Percentiles rank a stretch among this genome's conserved stretches.
Evolutionary conservation across 2,113 vertebrate species (phyloP).

Genomic region (Syrmaticus mikado): DNA sequence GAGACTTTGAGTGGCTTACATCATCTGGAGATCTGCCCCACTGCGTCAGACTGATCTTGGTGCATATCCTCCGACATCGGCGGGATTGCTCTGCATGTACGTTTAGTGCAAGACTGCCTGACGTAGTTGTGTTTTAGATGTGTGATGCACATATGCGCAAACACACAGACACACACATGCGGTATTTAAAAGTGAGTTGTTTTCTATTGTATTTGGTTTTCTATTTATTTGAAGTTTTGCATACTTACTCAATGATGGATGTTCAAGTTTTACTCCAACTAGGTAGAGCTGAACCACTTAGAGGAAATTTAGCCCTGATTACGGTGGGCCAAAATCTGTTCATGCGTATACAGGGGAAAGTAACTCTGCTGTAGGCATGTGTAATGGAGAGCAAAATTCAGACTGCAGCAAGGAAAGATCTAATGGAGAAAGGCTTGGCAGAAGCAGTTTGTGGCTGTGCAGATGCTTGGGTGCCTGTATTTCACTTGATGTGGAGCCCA

Average conservation of each 20-base stretch:
- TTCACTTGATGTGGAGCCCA: neutral
- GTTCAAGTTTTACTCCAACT: constrained; percentile 29
- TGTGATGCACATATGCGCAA: neutral
- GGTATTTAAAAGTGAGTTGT: neutral
- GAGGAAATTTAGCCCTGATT: neutral
- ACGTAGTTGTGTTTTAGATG: neutral
- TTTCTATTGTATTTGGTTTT: constrained; percentile 50
- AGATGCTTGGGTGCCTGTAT: neutral
- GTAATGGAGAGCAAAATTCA: neutral
- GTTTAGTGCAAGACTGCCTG: neutral
- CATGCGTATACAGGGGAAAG: neutral
- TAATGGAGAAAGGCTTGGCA: neutral
- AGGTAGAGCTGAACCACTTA: neutral
- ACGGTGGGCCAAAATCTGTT: neutral
- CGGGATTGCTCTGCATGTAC: neutral
- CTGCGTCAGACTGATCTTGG: neutral
- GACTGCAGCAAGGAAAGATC: neutral
- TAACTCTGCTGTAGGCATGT: neutral
- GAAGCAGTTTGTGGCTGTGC: neutral
- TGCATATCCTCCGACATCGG: neutral
- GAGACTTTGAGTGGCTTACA: neutral
- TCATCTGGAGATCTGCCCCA: neutral
- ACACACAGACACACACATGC: neutral
- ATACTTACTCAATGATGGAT: constrained; percentile 6
- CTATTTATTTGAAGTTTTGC: constrained; percentile 49